phyloP scores from a whole-genome alignment of 2,888 invertebrate genomes.

The Polydesmus complanatus region DNA sequence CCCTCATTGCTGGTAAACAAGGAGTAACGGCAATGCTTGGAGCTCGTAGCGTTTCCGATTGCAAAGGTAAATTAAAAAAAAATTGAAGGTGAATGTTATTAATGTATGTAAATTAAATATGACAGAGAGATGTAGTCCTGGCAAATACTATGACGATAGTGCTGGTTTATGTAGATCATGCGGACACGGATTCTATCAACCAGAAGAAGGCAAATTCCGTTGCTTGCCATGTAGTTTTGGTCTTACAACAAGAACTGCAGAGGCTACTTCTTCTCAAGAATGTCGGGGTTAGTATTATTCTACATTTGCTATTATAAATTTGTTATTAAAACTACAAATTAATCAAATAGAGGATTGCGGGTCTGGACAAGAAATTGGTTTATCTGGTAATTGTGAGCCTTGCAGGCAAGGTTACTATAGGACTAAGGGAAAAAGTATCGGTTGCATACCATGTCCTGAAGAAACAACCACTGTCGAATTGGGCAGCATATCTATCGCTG shows the following conservation, averaged over 20 bases:
- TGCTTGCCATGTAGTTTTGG: conserved; percentile 78
- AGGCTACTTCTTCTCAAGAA: conserved; percentile 41
- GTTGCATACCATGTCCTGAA: conserved; percentile 73
- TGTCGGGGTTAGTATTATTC: conserved; percentile 23
- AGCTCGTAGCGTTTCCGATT: conserved; percentile 73
- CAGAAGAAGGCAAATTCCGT: conserved; percentile 75
- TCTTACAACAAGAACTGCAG: conserved; percentile 78
- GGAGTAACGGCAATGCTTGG: conserved; percentile 78
- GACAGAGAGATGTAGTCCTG: conserved; percentile 75
- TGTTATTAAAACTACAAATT: neutral
- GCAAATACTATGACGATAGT: conserved; percentile 81
- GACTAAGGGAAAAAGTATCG: conserved; percentile 70
- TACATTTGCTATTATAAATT: conserved; percentile 5
- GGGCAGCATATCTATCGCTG: conserved; percentile 69
- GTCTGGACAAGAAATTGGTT: conserved; percentile 39
- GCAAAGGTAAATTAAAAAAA: conserved; percentile 48
- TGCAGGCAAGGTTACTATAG: conserved; percentile 81
- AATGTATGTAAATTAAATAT: no score
- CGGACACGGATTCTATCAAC: conserved; percentile 86
- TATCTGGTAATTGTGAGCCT: conserved; percentile 79
- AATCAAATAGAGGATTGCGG: conserved; percentile 54
- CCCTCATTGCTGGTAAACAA: conserved; percentile 71
- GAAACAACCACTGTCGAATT: conserved; percentile 78
- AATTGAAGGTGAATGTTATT: neutral
- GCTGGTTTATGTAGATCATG: conserved; percentile 80